Percentiles rank a stretch among this genome's conserved stretches.
These are phyloP conservation scores for Drosophila buzzatii DNA, from an alignment of 2,888 invertebrate species.

Conservation along the genomic window DNA sequence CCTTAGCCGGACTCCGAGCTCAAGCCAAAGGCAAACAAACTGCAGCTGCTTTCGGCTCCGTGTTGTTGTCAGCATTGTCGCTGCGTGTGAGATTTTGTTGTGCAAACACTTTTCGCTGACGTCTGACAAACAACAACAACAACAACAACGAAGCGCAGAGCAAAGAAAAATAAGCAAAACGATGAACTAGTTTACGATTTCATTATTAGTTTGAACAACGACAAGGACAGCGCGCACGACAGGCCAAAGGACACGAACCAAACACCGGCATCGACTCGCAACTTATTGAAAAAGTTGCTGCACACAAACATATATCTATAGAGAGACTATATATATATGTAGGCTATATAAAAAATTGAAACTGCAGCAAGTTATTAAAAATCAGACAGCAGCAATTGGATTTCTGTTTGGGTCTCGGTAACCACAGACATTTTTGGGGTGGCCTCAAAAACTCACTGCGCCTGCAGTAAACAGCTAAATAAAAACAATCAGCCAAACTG, in stretches of 20 bases:
- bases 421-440: background rate
- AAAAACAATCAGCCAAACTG: slow-evolving; percentile 13
- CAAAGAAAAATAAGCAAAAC: slow-evolving; percentile 13
- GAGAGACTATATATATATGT: too few species aligned
- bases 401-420: slow-evolving; percentile 24
- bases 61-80: slow-evolving; percentile 40
- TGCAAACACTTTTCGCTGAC: slow-evolving; percentile 77
- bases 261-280: slow-evolving; percentile 50
- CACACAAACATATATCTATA: slow-evolving; percentile 13
- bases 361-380: slow-evolving; percentile 57
- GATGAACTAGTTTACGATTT: slow-evolving; percentile 80
- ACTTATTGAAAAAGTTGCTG: slow-evolving; percentile 78
- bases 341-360: slow-evolving; percentile 9
- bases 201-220: slow-evolving; percentile 77
- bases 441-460: background rate
- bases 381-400: slow-evolving; percentile 49
- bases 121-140: slow-evolving; percentile 48
- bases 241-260: slow-evolving; percentile 29
- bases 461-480: slow-evolving; percentile 9
- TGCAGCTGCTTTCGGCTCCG: slow-evolving; percentile 42
- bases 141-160: slow-evolving; percentile 3
- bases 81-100: slow-evolving; percentile 39
- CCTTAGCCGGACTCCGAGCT: slow-evolving; percentile 36
- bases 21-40: slow-evolving; percentile 55
- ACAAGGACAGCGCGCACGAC: slow-evolving; percentile 29